phyloP scores from a whole-genome alignment of 2,888 invertebrate species.

The Agriopis aurantiaria region DNA sequence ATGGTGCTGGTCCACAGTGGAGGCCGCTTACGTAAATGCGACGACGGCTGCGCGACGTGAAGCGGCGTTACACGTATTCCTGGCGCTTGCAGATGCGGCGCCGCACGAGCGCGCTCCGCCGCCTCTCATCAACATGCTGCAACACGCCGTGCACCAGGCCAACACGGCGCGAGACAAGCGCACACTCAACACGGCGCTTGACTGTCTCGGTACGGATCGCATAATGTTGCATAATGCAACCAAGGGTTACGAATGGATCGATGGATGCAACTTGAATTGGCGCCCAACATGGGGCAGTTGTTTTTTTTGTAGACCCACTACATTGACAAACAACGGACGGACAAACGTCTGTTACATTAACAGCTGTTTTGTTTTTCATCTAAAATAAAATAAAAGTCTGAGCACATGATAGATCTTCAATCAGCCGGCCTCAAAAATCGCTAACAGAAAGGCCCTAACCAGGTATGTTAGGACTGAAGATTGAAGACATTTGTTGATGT shows the following conservation, averaged over 20 bases:
- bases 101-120: constrained; percentile 75
- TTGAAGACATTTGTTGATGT: no score
- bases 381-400: no score
- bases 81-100: constrained; percentile 82
- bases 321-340: no score
- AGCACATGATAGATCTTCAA: no score
- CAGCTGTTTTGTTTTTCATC: no score
- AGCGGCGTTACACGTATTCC: constrained; percentile 84
- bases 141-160: constrained; percentile 62
- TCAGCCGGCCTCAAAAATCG: no score
- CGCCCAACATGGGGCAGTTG: no score
- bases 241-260: neutral
- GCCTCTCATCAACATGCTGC: constrained; percentile 70
- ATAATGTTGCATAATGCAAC: neutral
- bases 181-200: constrained; percentile 90
- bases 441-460: no score
- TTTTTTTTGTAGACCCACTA: no score
- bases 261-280: neutral
- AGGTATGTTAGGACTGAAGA: no score
- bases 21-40: constrained; percentile 87
- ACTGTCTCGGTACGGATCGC: constrained; percentile 88
- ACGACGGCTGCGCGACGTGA: constrained; percentile 85
- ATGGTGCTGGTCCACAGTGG: constrained; percentile 90
- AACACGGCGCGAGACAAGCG: constrained; percentile 74
- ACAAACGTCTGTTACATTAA: no score